Evolutionary conservation across 2,113 vertebrate genomes (phyloP).

Genomic region (Ciconia maguari): DNA sequence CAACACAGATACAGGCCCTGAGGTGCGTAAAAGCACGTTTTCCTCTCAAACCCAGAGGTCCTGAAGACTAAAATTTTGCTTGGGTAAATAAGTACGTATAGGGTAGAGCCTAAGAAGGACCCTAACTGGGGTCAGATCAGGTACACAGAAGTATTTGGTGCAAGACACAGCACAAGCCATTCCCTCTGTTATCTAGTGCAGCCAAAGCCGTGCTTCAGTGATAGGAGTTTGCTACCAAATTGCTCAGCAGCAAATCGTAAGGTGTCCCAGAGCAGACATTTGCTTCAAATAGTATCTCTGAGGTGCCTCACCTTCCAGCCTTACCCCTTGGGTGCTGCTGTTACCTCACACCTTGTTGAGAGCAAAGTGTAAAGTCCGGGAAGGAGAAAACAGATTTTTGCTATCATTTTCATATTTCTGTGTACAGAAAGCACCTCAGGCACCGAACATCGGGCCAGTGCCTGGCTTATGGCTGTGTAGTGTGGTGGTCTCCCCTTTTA

Average conservation of each 20-base stretch:
- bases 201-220: not conserved
- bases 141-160: not conserved
- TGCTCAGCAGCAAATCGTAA: not conserved
- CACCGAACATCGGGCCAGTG: rapidly evolving
- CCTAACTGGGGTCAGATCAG: not conserved
- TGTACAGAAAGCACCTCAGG: not conserved
- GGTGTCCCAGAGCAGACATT: not conserved
- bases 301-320: not conserved
- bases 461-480: not conserved
- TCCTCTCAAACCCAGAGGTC: not conserved
- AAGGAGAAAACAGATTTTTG: not conserved
- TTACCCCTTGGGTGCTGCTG: not conserved
- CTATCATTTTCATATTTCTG: not conserved
- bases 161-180: not conserved
- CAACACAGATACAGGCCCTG: not conserved
- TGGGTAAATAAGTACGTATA: rapidly evolving
- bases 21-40: not conserved
- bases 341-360: not conserved
- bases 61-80: not conserved
- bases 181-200: not conserved
- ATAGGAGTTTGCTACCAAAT: not conserved
- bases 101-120: not conserved
- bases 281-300: not conserved
- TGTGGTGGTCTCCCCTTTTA: not conserved
- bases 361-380: not conserved